Conservation (phyloP, 2,113 vertebrate genomes). For the Notechis scutatus region DNA sequence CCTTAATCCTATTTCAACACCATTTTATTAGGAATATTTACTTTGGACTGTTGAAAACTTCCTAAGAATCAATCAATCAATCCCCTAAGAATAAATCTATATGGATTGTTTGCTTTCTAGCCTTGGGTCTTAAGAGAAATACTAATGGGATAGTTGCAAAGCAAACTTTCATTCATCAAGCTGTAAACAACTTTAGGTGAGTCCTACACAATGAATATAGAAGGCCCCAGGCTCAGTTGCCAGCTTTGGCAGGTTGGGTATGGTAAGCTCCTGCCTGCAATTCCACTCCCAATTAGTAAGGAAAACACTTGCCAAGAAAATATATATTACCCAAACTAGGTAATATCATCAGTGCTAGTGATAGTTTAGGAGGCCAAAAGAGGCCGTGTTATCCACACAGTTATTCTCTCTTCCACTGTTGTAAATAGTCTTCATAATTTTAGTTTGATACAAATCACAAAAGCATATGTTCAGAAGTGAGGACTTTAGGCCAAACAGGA, state of each 20-base stretch:
- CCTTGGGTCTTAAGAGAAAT: neutral
- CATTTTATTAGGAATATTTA: neutral
- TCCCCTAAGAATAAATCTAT: neutral
- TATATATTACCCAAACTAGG: no score
- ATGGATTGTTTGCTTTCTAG: slow-evolving; percentile 17
- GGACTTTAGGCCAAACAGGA: neutral
- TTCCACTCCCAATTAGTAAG: neutral
- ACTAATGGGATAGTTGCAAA: neutral
- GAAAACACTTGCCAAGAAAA: no score
- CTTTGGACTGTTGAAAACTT: slow-evolving; percentile 10
- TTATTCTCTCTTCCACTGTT: slow-evolving; percentile 20
- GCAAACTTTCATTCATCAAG: slow-evolving; percentile 26
- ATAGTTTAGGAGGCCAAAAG: neutral
- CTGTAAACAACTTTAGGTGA: neutral
- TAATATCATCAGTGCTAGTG: no score
- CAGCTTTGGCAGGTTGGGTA: neutral
- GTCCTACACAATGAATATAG: neutral
- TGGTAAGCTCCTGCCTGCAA: neutral
- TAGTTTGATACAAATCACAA: slow-evolving; percentile 34
- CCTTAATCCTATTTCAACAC: neutral
- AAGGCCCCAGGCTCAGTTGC: neutral
- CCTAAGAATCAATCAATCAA: slow-evolving; percentile 5
- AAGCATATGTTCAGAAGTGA: slow-evolving; percentile 23
- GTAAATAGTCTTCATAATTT: slow-evolving; percentile 51
- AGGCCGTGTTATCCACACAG: neutral